Conservation (phyloP, 2,113 vertebrate species). For the Melanotaenia duboulayi region DNA sequence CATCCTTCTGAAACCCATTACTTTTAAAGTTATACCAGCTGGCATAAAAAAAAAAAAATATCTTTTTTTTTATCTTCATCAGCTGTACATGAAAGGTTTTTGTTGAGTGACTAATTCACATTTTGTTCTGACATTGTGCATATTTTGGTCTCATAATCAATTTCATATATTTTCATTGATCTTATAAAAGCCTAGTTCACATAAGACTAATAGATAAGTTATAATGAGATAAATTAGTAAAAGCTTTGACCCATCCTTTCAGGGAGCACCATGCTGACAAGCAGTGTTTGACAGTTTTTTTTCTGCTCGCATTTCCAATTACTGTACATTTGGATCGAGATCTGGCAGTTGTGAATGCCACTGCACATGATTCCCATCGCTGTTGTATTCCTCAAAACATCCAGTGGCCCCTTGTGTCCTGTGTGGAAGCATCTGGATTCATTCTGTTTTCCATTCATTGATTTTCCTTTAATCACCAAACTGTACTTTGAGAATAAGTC, state of each 20-base stretch:
- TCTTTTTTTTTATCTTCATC: too few species aligned
- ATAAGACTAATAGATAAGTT: too few species aligned
- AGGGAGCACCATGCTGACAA: neutral
- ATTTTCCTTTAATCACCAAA: slow-evolving; percentile 10
- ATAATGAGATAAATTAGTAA: too few species aligned
- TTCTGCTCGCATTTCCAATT: neutral
- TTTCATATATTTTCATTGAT: too few species aligned
- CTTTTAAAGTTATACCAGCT: too few species aligned
- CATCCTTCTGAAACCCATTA: neutral
- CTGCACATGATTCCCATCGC: slow-evolving; percentile 11
- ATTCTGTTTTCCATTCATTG: slow-evolving; percentile 20
- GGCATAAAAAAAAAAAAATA: too few species aligned
- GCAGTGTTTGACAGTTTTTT: neutral
- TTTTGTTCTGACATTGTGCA: too few species aligned
- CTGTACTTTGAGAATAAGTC: neutral
- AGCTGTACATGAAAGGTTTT: too few species aligned
- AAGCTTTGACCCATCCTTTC: too few species aligned
- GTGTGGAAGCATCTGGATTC: slow-evolving; percentile 20
- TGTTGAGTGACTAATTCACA: too few species aligned
- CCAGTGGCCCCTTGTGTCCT: slow-evolving; percentile 1
- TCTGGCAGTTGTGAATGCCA: slow-evolving; percentile 1
- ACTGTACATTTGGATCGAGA: neutral
- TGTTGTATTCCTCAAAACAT: slow-evolving; percentile 5
- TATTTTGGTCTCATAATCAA: too few species aligned
- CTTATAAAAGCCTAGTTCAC: too few species aligned